Evolutionary conservation across 2,113 vertebrate genomes (phyloP).

Genomic region (Martes martes): DNA sequence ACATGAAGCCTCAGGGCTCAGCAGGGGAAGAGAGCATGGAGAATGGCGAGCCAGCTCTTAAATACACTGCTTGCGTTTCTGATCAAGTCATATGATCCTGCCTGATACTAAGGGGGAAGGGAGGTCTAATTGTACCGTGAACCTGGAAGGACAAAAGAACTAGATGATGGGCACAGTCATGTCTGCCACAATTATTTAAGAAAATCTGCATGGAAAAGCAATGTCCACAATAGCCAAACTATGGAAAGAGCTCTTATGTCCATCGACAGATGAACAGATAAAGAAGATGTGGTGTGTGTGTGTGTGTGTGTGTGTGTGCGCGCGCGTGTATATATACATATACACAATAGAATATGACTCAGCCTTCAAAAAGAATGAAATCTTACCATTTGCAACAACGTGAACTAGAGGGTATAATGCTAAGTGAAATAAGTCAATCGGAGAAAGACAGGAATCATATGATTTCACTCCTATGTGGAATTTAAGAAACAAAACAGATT

Average conservation of each 20-base stretch:
- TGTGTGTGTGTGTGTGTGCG: too few relatives aligned
- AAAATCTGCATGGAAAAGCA: background rate
- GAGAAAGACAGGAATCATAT: background rate
- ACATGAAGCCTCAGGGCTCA: background rate
- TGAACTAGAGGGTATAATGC: background rate
- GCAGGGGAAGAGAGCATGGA: background rate
- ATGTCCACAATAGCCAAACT: background rate
- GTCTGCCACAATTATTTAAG: background rate
- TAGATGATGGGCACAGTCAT: background rate
- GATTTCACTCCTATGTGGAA: background rate
- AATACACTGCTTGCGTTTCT: background rate
- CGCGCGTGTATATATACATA: too few relatives aligned
- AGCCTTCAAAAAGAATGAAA: background rate
- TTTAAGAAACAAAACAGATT: background rate
- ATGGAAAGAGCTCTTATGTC: background rate
- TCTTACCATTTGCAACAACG: background rate
- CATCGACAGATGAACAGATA: background rate
- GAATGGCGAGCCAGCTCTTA: background rate
- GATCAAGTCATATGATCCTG: background rate
- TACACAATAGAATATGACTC: background rate
- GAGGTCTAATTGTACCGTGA: background rate
- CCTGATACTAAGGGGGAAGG: background rate
- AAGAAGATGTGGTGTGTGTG: background rate
- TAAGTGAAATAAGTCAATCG: background rate
- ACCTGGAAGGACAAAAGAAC: background rate